Conservation (phyloP, 2,888 invertebrate genomes). For the Spodoptera littoralis region DNA sequence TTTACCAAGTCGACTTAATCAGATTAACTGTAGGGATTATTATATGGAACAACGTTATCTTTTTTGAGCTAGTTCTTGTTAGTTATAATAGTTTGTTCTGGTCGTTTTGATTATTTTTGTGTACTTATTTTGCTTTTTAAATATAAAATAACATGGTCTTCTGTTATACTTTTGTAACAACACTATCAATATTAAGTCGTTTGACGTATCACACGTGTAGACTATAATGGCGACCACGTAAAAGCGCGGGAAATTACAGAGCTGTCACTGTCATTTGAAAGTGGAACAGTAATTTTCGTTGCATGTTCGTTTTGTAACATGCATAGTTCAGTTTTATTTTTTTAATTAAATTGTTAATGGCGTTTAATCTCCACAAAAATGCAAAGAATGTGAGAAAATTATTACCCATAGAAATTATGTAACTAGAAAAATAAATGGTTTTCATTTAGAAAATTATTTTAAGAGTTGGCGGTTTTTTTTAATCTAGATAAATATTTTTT, state of each 20-base stretch:
- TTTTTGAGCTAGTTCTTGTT: conserved; percentile 19
- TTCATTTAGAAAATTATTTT: too few species aligned
- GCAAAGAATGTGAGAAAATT: too few species aligned
- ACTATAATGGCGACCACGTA: neutral
- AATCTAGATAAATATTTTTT: neutral
- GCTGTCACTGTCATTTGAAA: too few species aligned
- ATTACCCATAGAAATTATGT: too few species aligned
- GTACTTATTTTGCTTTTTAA: neutral
- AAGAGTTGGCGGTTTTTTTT: neutral
- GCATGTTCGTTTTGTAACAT: too few species aligned
- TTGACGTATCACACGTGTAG: too few species aligned
- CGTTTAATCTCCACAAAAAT: too few species aligned
- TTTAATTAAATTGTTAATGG: neutral
- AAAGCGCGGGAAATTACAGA: too few species aligned
- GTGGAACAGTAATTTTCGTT: too few species aligned
- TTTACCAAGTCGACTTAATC: conserved; percentile 16
- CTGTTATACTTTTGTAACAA: too few species aligned
- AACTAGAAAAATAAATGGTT: too few species aligned
- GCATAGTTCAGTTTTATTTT: neutral
- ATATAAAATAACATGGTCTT: neutral
- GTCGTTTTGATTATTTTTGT: conserved; percentile 8
- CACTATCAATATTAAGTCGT: too few species aligned
- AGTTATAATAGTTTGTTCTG: conserved; percentile 9
- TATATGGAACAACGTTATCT: conserved; percentile 17
- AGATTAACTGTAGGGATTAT: conserved; percentile 10